Conservation (phyloP, 2,888 invertebrate genomes). For the Hypsopygia costalis region DNA sequence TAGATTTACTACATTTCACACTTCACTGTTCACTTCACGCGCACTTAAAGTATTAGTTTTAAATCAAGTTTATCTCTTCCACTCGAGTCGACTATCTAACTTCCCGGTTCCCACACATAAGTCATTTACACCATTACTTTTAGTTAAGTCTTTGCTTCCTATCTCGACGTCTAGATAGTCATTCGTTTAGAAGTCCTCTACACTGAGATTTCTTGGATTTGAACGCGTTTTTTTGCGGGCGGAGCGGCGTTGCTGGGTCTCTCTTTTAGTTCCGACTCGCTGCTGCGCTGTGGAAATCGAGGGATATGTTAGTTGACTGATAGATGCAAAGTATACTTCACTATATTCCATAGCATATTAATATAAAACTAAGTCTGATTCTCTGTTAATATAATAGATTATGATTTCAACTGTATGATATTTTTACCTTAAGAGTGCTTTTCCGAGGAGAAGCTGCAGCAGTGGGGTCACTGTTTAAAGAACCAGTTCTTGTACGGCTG, state of each 20-base stretch:
- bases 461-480: slow-evolving; percentile 33
- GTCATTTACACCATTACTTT: neutral
- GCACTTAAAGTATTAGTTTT: slow-evolving; percentile 9
- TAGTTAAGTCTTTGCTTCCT: neutral
- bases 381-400: no score
- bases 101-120: neutral
- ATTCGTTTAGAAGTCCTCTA: slow-evolving; percentile 68
- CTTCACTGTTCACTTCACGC: slow-evolving; percentile 1
- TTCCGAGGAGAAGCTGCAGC: slow-evolving; percentile 55
- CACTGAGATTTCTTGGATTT: slow-evolving; percentile 90
- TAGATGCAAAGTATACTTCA: neutral
- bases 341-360: neutral
- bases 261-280: slow-evolving; percentile 71
- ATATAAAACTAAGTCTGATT: no score
- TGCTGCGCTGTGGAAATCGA: slow-evolving; percentile 75
- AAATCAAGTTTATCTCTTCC: slow-evolving; percentile 3
- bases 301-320: slow-evolving; percentile 41
- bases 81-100: neutral
- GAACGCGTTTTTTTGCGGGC: slow-evolving; percentile 88
- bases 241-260: slow-evolving; percentile 40
- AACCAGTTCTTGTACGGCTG: slow-evolving; percentile 36
- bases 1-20: neutral
- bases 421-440: slow-evolving; percentile 69
- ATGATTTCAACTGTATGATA: slow-evolving; percentile 31
- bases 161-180: neutral